A percentile compares a stretch with the other conserved stretches of the same genome.
Conservation (phyloP, 2,797 vertebrate genomes). For the Anisognathus igniventris region DNA sequence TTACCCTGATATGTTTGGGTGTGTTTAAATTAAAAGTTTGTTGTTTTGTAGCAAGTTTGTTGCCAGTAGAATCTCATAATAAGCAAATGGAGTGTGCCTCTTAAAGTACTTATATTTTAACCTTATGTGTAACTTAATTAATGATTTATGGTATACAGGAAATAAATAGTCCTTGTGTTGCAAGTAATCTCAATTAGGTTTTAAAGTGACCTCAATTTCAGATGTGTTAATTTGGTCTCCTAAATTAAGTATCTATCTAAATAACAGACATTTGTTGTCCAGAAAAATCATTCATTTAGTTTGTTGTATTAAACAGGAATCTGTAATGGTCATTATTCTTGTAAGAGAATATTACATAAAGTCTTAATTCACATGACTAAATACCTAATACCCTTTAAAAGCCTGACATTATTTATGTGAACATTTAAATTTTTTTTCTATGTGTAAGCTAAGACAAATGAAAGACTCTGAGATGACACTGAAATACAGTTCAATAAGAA, state of each 20-base stretch:
- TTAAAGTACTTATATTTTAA: constrained; percentile 56
- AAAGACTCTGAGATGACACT: background rate
- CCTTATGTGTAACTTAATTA: constrained; percentile 48
- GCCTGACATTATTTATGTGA: constrained; percentile 5
- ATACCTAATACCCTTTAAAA: constrained; percentile 43
- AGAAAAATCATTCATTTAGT: constrained; percentile 35
- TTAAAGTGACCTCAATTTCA: constrained; percentile 68
- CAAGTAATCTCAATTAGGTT: constrained; percentile 66
- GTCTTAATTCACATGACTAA: constrained; percentile 1
- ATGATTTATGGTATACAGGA: constrained; percentile 43
- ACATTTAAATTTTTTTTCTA: background rate
- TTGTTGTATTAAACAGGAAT: constrained; percentile 11
- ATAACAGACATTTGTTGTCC: constrained; percentile 59
- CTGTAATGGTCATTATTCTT: constrained; percentile 23
- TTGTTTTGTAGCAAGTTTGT: background rate
- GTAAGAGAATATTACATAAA: background rate
- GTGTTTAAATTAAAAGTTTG: background rate
- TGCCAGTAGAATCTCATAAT: background rate
- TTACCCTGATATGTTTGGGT: background rate
- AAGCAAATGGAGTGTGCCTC: constrained; percentile 10
- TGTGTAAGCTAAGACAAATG: constrained; percentile 3
- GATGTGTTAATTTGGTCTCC: constrained; percentile 57
- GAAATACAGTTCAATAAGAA: background rate
- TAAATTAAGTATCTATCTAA: constrained; percentile 62
- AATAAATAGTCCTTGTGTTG: constrained; percentile 65